Percentiles rank a stretch among this genome's conserved stretches.
phyloP scores from a whole-genome alignment of 2,888 invertebrate genomes.

The Mystacides longicornis region DNA sequence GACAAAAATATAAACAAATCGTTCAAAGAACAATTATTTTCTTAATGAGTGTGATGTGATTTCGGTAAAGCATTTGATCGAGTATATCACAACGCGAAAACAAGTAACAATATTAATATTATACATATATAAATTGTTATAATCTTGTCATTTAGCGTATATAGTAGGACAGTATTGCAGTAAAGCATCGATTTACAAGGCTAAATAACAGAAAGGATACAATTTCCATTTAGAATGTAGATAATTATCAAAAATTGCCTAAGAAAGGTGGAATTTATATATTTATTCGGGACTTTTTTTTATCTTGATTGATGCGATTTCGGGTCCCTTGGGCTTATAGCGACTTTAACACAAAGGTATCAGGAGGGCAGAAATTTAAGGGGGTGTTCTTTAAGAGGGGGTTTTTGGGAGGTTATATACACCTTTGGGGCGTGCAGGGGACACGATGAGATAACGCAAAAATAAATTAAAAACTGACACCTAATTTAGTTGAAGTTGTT shows the following conservation, averaged over 20 bases:
- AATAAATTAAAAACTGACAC: slow-evolving; percentile 27
- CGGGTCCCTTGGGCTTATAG: slow-evolving; percentile 17
- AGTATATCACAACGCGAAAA: too few relatives aligned
- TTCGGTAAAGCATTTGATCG: too few relatives aligned
- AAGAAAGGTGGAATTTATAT: slow-evolving; percentile 16
- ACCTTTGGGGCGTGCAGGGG: slow-evolving; percentile 10
- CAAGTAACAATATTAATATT: too few relatives aligned
- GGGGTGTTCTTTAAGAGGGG: slow-evolving; percentile 9
- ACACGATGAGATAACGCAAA: slow-evolving; percentile 25
- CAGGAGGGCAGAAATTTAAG: slow-evolving; percentile 12
- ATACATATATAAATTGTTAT: too few relatives aligned
- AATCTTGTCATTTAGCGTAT: too few relatives aligned
- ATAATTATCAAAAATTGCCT: slow-evolving; percentile 20
- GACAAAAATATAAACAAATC: too few relatives aligned
- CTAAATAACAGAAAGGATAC: slow-evolving; percentile 8
- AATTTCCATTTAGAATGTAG: slow-evolving; percentile 15
- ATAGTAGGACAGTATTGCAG: too few relatives aligned
- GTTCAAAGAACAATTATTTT: too few relatives aligned
- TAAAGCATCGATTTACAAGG: not conserved
- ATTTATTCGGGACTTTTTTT: slow-evolving; percentile 17
- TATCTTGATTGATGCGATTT: slow-evolving; percentile 26
- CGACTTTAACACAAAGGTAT: slow-evolving; percentile 15
- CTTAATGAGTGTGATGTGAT: too few relatives aligned
- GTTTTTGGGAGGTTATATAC: not conserved
- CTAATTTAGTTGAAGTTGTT: slow-evolving; percentile 24